Percentiles rank a stretch among this genome's conserved stretches.
These are phyloP conservation scores for Cheirogaleus medius DNA, from an alignment of 2,113 vertebrate genomes.

Conservation along the genomic window DNA sequence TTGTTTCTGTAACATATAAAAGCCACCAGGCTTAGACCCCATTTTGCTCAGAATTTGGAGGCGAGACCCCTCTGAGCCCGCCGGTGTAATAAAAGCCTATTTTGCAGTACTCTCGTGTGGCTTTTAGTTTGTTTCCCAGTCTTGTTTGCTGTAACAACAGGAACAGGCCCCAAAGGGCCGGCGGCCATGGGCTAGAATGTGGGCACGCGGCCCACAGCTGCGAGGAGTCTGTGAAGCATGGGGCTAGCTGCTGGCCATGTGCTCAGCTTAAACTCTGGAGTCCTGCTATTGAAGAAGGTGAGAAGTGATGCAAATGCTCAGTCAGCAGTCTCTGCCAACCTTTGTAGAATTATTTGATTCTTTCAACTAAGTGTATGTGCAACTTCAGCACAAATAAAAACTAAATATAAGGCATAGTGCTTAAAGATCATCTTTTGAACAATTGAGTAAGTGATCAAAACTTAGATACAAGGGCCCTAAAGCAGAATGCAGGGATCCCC, in stretches of 20 bases:
- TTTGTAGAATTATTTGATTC: not conserved
- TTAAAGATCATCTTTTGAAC: conserved; percentile 1
- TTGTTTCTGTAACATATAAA: no score
- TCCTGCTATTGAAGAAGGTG: not conserved
- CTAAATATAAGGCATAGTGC: not conserved
- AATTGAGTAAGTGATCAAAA: not conserved
- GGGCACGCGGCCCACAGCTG: no score
- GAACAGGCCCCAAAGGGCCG: not conserved
- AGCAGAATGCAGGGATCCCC: not conserved
- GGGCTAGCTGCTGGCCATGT: not conserved
- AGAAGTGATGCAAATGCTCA: not conserved
- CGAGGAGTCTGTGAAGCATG: not conserved
- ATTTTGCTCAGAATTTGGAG: no score
- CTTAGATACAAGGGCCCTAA: not conserved
- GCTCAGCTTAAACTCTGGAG: not conserved
- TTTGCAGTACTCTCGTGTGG: no score
- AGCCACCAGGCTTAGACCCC: no score
- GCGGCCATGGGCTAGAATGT: no score
- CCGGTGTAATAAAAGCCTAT: no score
- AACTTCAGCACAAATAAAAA: not conserved
- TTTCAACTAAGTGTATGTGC: not conserved
- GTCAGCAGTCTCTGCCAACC: not conserved
- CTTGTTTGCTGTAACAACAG: no score
- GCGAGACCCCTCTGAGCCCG: no score
- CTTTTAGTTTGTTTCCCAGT: no score